Base-by-base conservation (phyloP, 1,140 invertebrate species). In the Cydia strobilella region DNA sequence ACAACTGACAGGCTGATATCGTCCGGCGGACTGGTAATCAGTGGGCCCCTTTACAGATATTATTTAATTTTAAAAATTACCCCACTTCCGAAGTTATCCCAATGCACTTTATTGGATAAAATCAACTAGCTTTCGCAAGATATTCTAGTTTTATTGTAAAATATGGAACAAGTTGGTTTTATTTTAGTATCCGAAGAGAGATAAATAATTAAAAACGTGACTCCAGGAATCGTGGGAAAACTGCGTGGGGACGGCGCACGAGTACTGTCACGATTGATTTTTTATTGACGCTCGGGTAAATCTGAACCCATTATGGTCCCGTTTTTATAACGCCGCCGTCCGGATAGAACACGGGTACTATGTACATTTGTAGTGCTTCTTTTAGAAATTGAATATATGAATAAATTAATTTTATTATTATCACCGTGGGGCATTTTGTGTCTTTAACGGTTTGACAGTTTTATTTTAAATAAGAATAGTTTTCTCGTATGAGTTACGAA, bases 201-300 rank as follows among this genome's bases (percentile, higher is more conserved):
- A 35, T 39, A 35, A 69, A 39, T 69, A 39, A 69, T 69, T 69
- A 42, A 69, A 69, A 69, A 42, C 81, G 79, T 83, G 79, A 83
- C 76, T 79, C 73, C 45, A 76, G 63, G 71, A 77, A 85, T 79
- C 80, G 82, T 83, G 83, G 79, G 83, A 85, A 85, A 10, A 80
- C 76, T 77, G 75, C 78, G 80, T 82, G 75, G 73, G 77, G 42
- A 74, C 76, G 63, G 69, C 59, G 51, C 63, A 48, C 69, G 75
- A 80, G 42, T 35, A 42, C 39, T 74, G 76, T 78, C 80, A 82
- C 82, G 82, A 84, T 80, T 79, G 20, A 74, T 65, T 82, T 84
- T 82, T 84, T 84, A 82, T 80, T 73, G 77, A 78, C 63, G 75
- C 69, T 76, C 75, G 74, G 73, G 74, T 82, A 81, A 77, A 80